phyloP scores from a whole-genome alignment of 1,140 invertebrate species.

The Drosophila miranda region DNA sequence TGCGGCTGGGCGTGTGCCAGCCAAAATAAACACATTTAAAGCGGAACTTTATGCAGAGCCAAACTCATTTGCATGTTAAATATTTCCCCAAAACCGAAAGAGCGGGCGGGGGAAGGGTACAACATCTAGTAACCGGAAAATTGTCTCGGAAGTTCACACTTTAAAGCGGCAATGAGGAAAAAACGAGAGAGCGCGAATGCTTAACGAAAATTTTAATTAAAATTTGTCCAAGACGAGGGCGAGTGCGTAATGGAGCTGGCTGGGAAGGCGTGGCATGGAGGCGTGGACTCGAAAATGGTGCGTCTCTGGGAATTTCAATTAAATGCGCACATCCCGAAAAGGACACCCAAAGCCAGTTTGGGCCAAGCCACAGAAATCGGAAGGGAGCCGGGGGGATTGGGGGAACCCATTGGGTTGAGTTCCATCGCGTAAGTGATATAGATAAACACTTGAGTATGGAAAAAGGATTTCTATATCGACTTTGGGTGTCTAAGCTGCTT shows the following conservation, averaged over 20 bases:
- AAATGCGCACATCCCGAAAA: constrained; percentile 77
- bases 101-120: constrained; percentile 1
- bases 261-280: constrained; percentile 24
- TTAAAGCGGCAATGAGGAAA: constrained; percentile 49
- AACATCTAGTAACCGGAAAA: constrained; percentile 38
- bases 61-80: constrained; percentile 81
- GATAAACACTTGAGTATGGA: constrained; percentile 73
- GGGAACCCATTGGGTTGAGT: too few species aligned
- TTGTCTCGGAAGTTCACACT: constrained; percentile 73
- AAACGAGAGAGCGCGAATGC: constrained; percentile 47
- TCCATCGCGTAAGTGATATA: constrained; percentile 63
- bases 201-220: constrained; percentile 77
- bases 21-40: constrained; percentile 81
- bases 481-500: constrained; percentile 47
- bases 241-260: constrained; percentile 53
- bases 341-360: constrained; percentile 14
- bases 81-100: constrained; percentile 58
- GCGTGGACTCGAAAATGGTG: constrained; percentile 36
- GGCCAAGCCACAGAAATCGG: constrained; percentile 17
- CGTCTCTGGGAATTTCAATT: constrained; percentile 74
- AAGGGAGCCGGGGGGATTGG: too few species aligned
- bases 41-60: constrained; percentile 78
- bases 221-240: constrained; percentile 59
- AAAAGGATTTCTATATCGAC: constrained; percentile 63
- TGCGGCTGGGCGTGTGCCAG: constrained; percentile 57